Evolutionary conservation across 1,140 invertebrate genomes (phyloP), one percentile per base, ranked within the genome.

Genomic region (Trissolcus basalis): DNA sequence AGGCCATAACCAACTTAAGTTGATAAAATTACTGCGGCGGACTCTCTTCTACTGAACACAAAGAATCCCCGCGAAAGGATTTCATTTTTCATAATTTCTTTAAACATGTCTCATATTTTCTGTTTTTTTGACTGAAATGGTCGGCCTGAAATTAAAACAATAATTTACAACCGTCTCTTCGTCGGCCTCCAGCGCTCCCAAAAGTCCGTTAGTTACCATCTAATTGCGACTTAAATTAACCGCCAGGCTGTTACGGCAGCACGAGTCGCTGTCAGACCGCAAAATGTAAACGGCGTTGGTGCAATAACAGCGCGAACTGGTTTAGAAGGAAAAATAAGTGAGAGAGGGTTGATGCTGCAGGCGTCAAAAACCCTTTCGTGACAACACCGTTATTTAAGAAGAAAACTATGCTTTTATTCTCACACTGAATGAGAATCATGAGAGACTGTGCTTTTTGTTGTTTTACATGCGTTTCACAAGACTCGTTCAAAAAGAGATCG

Each of bases 171-270:
- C 59, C 76, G 69, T 75, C 72, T 60, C 61, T 47, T 72, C 74
- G 58, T 56, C 63, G 71, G 56, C 65, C 51, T 68, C 15, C 64
- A 58, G 49, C 48, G 50, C 59, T 41, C 12, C 61, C 67, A 43
- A 77, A 74, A 78, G 67, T 81, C 72, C 77, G 78, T 82, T 83
- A 80, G 65, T 84, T 84, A 79, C 73, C 77, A 60, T 81, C 80
- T 85, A 83, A 84, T 83, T 85, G 73, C 81, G 68, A 83, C 80
- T 82, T 83, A 81, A 84, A 85, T 85, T 83, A 85, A 78, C 77
- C 78, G 69, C 77, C 78, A 39, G 55, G 49, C 65, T 50, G 68
- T 70, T 76, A 74, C 65, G 65, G 45, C 48, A 44, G 54, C 50
- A 55, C 47, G 71, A 32, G 54, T 65, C 56, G 51, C 48, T 75